Evolutionary conservation across 2,888 invertebrate genomes (phyloP), one percentile per base, ranked within the genome.

Genomic region (Acanthosoma haemorrhoidale): DNA sequence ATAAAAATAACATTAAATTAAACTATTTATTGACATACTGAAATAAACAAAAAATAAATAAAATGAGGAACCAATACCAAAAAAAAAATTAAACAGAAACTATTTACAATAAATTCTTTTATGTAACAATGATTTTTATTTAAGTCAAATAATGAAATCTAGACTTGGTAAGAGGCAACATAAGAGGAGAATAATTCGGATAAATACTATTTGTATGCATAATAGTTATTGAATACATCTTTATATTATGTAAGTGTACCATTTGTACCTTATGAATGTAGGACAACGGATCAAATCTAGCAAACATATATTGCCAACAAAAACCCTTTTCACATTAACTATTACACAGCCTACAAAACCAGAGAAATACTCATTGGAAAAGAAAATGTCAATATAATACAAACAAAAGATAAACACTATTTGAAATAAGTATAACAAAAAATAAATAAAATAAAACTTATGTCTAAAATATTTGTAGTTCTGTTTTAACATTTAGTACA

Each of bases 11-110:
- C 15, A 31, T 16, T 11, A 31, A 68, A 58, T 68, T 36, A 59
- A 68, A 38, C 51, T 71, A 69, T 72, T 72, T 39, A 61, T 61
- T 38, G 68, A 61, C 31, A 63, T 41, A 69, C n/a, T 57, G 63
- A 41, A 69, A 41, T 60, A 39, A 69, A 70, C 43, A 68, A 71
- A 67, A 60, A 69, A 72, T 69, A 73, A 71, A 71, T 66, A 41
- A 72, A 72, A 43, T 66, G 71, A 73, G 73, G 73, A 75, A 74
- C 75, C 73, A 75, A 75, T 74, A 75, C 73, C 73, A 74, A 71
- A 72, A 71, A 71, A 71, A 39, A 70, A 60, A 64, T 16, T 58
- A 18, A 70, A 41, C 57, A 13, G 32, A 69, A 69, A 60, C 18
- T 36, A 36, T 36, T 36, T 36, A 36, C 36, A 36, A 36, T 36